Evolutionary conservation across 2,113 vertebrate genomes (phyloP), one percentile per base, ranked within the genome.

Genomic region (Glaucomys volans): DNA sequence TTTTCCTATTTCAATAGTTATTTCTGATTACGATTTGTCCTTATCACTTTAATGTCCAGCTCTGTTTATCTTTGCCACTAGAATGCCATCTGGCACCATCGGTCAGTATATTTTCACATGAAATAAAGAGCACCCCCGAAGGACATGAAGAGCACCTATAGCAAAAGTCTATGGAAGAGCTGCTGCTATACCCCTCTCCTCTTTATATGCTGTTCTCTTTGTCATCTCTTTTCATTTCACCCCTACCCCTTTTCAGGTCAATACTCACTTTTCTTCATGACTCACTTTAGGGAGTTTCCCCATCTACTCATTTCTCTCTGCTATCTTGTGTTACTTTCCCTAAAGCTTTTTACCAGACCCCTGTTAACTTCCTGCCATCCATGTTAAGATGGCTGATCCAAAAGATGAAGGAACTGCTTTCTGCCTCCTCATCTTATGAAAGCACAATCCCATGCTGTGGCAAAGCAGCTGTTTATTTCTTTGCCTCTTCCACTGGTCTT

Each of bases 371-470:
- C 66, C 12, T 16, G 16, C 28, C 11, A 79, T 18, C 3, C 22
- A 32, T 32, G 16, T 6, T 35, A 40, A 75, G 83, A 47, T 57
- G 32, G 24, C n/a, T 75, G 71, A 84, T 50, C 24, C 13, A 3
- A n/a, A 50, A 4, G 42, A 18, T 5, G 32, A 76, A 66, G 35
- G 4, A 50, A 5, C 24, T 10, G 59, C 2, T 17, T 30, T 32
- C 30, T 32, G 47, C 18, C 20, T 47, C 32, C 5, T 37, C 28
- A 37, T 62, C 62, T 50, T 67, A 40, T 4, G 0, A 42, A 62
- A 17, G 12, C 28, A 24, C 0, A 0, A 4, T 30, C 5, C 10
- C 26, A 59, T 9, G 82, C 18, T 24, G 12, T 4, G 42, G 14
- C 10, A 42, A 44, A 62, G 83, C 11, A 50, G 5, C 64, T 50